These are phyloP conservation scores for Plusia festucae DNA, from an alignment of 2,888 invertebrate species.

Conservation along the genomic window DNA sequence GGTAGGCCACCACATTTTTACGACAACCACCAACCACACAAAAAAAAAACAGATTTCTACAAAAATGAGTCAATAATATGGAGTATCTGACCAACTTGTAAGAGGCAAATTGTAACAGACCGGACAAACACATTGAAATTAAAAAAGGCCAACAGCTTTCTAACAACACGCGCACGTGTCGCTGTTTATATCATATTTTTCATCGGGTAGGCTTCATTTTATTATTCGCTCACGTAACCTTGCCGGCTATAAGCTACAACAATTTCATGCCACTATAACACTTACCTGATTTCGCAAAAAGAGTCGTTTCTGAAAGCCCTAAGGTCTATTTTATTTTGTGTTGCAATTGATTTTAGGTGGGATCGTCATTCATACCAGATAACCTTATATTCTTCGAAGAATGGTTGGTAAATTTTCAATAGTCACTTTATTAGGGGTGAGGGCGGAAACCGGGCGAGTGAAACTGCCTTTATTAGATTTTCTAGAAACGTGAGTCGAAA, in stretches of 20 bases:
- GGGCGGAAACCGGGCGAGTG: slow-evolving; percentile 81
- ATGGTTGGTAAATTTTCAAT: slow-evolving; percentile 90
- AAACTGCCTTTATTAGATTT: slow-evolving; percentile 88
- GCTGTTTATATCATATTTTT: slow-evolving; percentile 81
- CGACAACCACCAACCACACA: no score
- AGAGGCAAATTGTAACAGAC: not conserved
- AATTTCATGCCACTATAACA: slow-evolving; percentile 67
- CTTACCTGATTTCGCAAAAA: slow-evolving; percentile 13
- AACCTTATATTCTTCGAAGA: slow-evolving; percentile 88
- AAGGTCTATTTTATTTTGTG: slow-evolving; percentile 58
- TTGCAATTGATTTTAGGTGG: slow-evolving; percentile 63
- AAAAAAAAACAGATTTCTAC: not conserved
- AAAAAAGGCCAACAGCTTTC: slow-evolving; percentile 12
- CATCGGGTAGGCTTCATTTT: slow-evolving; percentile 74
- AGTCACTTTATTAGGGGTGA: slow-evolving; percentile 88
- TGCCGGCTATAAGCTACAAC: slow-evolving; percentile 61
- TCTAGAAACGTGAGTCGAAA: slow-evolving; percentile 80
- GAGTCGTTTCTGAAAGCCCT: slow-evolving; percentile 38
- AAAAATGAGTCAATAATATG: not conserved
- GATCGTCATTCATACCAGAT: slow-evolving; percentile 78
- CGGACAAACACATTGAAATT: slow-evolving; percentile 2
- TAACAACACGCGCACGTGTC: slow-evolving; percentile 50
- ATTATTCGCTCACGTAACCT: slow-evolving; percentile 77
- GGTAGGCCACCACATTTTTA: no score
- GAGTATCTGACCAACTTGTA: not conserved